A percentile compares a stretch with the other conserved stretches of the same genome.
phyloP scores from a whole-genome alignment of 2,113 vertebrate species.

The Phrynocephalus versicolor region DNA sequence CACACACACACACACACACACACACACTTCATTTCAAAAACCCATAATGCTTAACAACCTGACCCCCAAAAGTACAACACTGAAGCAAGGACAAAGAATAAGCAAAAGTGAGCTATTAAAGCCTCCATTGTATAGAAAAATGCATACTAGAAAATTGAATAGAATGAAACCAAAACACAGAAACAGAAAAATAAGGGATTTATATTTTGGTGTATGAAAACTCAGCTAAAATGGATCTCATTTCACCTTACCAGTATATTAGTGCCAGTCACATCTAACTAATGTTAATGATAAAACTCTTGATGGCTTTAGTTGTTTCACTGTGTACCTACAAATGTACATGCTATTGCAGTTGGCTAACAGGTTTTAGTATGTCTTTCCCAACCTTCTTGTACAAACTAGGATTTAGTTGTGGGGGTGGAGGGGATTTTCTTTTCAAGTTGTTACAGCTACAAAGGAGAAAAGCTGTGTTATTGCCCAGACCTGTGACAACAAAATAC shows the following conservation, averaged over 20 bases:
- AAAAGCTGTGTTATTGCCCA: background rate
- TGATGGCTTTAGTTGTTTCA: background rate
- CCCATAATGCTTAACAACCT: background rate
- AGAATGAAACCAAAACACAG: background rate
- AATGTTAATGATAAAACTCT: background rate
- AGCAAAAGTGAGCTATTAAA: slow-evolving; percentile 13
- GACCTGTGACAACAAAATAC: background rate
- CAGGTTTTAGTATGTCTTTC: too few relatives aligned
- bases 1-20: too few relatives aligned
- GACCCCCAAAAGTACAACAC: background rate
- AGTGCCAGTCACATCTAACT: background rate
- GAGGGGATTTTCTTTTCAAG: too few relatives aligned
- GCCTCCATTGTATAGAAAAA: background rate
- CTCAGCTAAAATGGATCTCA: background rate
- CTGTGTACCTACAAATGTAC: too few relatives aligned
- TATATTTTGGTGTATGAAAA: background rate
- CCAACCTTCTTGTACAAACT: too few relatives aligned
- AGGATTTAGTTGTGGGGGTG: too few relatives aligned
- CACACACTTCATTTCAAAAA: slow-evolving; percentile 27
- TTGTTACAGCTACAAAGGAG: too few relatives aligned
- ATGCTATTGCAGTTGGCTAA: too few relatives aligned
- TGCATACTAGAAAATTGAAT: background rate
- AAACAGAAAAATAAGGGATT: background rate
- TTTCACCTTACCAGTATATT: background rate
- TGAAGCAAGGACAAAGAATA: background rate